phyloP scores from a whole-genome alignment of 2,888 invertebrate species.

The Metellina segmentata region DNA sequence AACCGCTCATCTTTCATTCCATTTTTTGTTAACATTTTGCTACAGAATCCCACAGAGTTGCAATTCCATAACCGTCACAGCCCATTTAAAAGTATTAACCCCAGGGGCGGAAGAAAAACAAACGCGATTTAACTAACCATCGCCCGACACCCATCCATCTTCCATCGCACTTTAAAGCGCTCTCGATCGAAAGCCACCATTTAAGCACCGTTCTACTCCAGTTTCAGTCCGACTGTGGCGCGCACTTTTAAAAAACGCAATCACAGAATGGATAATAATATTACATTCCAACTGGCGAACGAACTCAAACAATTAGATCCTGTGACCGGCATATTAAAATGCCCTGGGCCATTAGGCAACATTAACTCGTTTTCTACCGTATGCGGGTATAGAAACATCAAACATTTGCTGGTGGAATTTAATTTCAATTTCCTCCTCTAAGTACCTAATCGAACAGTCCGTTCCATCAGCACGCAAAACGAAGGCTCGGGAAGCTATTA shows the following conservation, averaged over 20 bases:
- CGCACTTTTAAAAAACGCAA: slow-evolving; percentile 62
- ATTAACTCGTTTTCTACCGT: slow-evolving; percentile 36
- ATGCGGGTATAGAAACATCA: slow-evolving; percentile 47
- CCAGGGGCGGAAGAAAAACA: neutral
- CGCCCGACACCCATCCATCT: neutral
- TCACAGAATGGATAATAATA: slow-evolving; percentile 33
- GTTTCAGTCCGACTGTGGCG: neutral
- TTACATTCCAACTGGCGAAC: neutral
- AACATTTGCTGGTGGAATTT: slow-evolving; percentile 56
- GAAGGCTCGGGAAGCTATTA: slow-evolving; percentile 38
- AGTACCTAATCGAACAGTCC: neutral
- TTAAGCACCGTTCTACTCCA: slow-evolving; percentile 68
- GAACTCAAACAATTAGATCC: slow-evolving; percentile 24
- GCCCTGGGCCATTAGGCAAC: neutral
- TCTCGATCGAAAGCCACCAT: slow-evolving; percentile 38
- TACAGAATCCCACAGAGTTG: neutral
- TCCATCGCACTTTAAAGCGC: slow-evolving; percentile 36
- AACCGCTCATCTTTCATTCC: neutral
- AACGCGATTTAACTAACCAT: neutral
- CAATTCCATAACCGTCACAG: too few relatives aligned
- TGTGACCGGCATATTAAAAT: slow-evolving; percentile 59
- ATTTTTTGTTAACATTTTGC: neutral
- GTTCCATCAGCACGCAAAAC: slow-evolving; percentile 43
- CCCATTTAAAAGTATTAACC: neutral
- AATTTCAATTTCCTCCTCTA: slow-evolving; percentile 48